Conservation (phyloP, 2,113 vertebrate species). For the Xenopus tropicalis region UCB_Xtro_10.0 CM004443.2:109401501-109402000, state of each 20-base stretch:
- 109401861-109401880: neutral
- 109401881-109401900: neutral
- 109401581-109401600: constrained; percentile 56
- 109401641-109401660: constrained; percentile 62
- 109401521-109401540: constrained; percentile 56
- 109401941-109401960: no score
- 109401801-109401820: constrained; percentile 6
- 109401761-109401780: neutral
- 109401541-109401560: constrained; percentile 42
- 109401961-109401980: no score
- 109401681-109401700: constrained; percentile 50
- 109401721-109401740: constrained; percentile 48
- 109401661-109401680: constrained; percentile 67
- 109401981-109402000: neutral
- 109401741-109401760: constrained; percentile 25
- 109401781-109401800: neutral
- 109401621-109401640: constrained; percentile 64
- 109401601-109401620: constrained; percentile 48
- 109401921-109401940: no score
- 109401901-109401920: neutral
- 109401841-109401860: neutral
- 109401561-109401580: constrained; percentile 51
- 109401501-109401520: constrained; percentile 49
- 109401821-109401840: neutral
- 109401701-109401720: constrained; percentile 48